Conservation (phyloP, 2,113 vertebrate genomes). For the Speoplatyrhinus poulsoni region DNA sequence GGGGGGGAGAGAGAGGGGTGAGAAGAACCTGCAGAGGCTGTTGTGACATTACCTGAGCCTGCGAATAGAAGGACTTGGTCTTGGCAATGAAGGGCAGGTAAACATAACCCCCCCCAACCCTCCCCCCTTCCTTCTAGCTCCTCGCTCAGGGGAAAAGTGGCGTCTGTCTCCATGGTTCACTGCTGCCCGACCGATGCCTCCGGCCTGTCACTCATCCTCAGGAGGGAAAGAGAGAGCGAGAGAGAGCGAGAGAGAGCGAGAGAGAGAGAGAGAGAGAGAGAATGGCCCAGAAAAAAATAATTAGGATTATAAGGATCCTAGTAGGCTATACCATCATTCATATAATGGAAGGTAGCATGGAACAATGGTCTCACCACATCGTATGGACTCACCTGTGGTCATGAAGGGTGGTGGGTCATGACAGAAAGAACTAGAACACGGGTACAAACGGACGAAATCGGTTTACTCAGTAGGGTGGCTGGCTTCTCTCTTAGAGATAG, state of each 20-base stretch:
- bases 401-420: too few species aligned
- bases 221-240: not conserved
- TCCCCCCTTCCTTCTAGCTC: not conserved
- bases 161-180: constrained; percentile 26
- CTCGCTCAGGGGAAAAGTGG: not conserved
- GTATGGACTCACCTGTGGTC: too few species aligned
- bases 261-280: constrained; percentile 9
- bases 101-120: constrained; percentile 28
- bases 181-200: constrained; percentile 28
- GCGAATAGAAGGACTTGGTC: constrained; percentile 1
- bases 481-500: too few species aligned
- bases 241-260: too few species aligned
- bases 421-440: too few species aligned
- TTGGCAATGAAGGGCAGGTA: constrained; percentile 19
- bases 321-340: too few species aligned
- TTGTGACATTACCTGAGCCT: constrained; percentile 50
- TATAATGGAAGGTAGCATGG: too few species aligned
- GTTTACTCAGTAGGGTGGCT: too few species aligned
- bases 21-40: constrained; percentile 44
- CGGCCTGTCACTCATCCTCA: constrained; percentile 31
- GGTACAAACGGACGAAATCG: too few species aligned
- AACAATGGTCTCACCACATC: too few species aligned
- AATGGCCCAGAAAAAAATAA: too few species aligned
- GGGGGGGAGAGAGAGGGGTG: constrained; percentile 7
- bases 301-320: too few species aligned